Conservation (phyloP, 1,140 invertebrate species). For the Palaemon carinicauda region DNA sequence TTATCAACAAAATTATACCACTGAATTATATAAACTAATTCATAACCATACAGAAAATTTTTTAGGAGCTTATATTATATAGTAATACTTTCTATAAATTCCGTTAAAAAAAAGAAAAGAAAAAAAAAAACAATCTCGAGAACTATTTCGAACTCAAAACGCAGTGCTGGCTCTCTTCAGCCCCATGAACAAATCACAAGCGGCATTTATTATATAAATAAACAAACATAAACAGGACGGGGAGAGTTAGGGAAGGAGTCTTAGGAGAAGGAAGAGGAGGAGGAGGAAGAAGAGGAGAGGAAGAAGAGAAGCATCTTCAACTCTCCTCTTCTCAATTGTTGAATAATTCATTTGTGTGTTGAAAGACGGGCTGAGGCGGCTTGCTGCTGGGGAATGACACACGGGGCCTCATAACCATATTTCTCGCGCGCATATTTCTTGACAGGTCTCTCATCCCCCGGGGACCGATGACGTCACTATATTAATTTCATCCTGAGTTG, state of each 20-base stretch:
- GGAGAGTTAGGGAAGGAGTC: not conserved
- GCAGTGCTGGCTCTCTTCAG: too few species aligned
- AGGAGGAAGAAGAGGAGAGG: not conserved
- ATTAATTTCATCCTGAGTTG: slow-evolving; percentile 54
- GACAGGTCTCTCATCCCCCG: slow-evolving; percentile 51
- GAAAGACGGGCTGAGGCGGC: slow-evolving; percentile 27
- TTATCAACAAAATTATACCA: too few species aligned
- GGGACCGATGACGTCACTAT: slow-evolving; percentile 51
- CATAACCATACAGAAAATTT: too few species aligned
- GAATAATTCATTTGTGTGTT: slow-evolving; percentile 47
- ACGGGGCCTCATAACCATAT: slow-evolving; percentile 42
- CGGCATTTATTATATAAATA: not conserved
- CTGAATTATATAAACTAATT: too few species aligned
- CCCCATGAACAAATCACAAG: too few species aligned
- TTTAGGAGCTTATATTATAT: too few species aligned
- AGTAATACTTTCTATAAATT: too few species aligned
- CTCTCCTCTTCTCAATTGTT: not conserved
- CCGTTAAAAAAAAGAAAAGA: too few species aligned
- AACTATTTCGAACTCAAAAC: too few species aligned
- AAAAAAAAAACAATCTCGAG: too few species aligned
- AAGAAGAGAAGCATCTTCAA: not conserved
- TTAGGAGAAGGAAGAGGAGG: not conserved
- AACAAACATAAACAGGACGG: not conserved
- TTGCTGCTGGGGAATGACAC: slow-evolving; percentile 37
- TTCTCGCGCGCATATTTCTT: slow-evolving; percentile 53